These are phyloP conservation scores for Glossophaga mutica DNA, from an alignment of 2,797 vertebrate species.

Conservation along the genomic window DNA sequence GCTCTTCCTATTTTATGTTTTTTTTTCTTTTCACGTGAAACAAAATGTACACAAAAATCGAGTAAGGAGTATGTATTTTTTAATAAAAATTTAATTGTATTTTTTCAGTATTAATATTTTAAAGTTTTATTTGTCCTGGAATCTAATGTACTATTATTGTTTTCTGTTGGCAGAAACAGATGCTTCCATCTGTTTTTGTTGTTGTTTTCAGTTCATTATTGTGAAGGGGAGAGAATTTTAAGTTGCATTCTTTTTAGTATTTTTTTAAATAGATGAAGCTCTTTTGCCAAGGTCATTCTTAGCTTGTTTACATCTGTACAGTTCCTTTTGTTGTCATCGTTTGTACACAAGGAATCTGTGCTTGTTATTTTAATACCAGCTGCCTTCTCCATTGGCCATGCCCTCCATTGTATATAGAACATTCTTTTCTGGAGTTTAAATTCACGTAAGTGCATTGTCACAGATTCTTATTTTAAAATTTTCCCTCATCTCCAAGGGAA, in stretches of 20 bases:
- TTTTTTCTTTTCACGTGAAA: slow-evolving; percentile 71
- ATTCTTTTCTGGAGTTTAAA: not conserved
- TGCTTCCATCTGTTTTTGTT: slow-evolving; percentile 61
- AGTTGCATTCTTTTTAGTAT: slow-evolving; percentile 58
- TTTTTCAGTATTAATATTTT: slow-evolving; percentile 83
- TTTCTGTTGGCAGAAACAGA: slow-evolving; percentile 74
- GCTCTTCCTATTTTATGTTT: slow-evolving; percentile 77
- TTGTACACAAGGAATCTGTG: not conserved
- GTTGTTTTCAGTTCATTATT: slow-evolving; percentile 49
- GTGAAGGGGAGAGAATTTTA: slow-evolving; percentile 55
- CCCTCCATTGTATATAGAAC: slow-evolving; percentile 1
- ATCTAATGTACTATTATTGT: slow-evolving; percentile 65
- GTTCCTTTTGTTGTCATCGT: slow-evolving; percentile 28
- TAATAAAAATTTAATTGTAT: slow-evolving; percentile 82
- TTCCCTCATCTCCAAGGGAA: not conserved
- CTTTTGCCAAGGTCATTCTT: slow-evolving; percentile 60
- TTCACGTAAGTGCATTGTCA: slow-evolving; percentile 42
- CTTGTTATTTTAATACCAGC: slow-evolving; percentile 7
- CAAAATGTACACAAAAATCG: slow-evolving; percentile 80
- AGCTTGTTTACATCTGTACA: slow-evolving; percentile 38
- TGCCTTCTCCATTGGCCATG: slow-evolving; percentile 13
- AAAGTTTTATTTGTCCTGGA: slow-evolving; percentile 79
- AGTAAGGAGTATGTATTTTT: slow-evolving; percentile 83
- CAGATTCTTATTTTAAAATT: not conserved
- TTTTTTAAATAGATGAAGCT: slow-evolving; percentile 63